Conservation (phyloP, 2,888 invertebrate species). For the Sarcophaga variegata region DNA sequence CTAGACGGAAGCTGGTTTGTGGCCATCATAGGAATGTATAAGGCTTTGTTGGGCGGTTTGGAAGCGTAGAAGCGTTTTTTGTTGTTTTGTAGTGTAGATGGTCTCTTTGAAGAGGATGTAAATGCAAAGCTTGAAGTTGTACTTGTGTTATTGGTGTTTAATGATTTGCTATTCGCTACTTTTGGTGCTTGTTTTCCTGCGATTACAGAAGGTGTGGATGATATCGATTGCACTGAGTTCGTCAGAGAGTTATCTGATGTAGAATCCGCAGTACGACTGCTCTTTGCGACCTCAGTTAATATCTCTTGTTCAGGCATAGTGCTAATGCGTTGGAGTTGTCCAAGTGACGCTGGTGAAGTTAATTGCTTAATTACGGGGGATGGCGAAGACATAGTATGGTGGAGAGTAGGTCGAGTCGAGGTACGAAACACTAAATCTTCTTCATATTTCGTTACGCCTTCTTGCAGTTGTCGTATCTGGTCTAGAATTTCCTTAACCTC, state of each 20-base stretch:
- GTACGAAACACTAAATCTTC: slow-evolving; percentile 76
- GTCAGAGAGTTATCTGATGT: slow-evolving; percentile 37
- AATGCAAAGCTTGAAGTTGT: slow-evolving; percentile 28
- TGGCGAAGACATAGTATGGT: slow-evolving; percentile 75
- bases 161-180: slow-evolving; percentile 54
- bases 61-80: slow-evolving; percentile 82
- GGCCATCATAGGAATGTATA: slow-evolving; percentile 86
- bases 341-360: slow-evolving; percentile 41
- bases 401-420: slow-evolving; percentile 74
- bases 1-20: slow-evolving; percentile 65
- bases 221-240: slow-evolving; percentile 60
- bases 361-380: slow-evolving; percentile 62
- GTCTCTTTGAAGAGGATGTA: slow-evolving; percentile 73
- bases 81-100: slow-evolving; percentile 77
- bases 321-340: slow-evolving; percentile 66
- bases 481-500: slow-evolving; percentile 88
- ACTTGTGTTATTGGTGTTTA: slow-evolving; percentile 18
- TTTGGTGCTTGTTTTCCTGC: slow-evolving; percentile 34
- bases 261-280: slow-evolving; percentile 25
- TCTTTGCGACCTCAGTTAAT: slow-evolving; percentile 27
- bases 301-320: slow-evolving; percentile 73
- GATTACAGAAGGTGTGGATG: slow-evolving; percentile 50
- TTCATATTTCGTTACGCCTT: slow-evolving; percentile 80
- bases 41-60: slow-evolving; percentile 85
- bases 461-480: slow-evolving; percentile 86